These are phyloP conservation scores for Drosophila sp. DNA, from an alignment of 1,140 invertebrate species.

Conservation along the genomic window DNA sequence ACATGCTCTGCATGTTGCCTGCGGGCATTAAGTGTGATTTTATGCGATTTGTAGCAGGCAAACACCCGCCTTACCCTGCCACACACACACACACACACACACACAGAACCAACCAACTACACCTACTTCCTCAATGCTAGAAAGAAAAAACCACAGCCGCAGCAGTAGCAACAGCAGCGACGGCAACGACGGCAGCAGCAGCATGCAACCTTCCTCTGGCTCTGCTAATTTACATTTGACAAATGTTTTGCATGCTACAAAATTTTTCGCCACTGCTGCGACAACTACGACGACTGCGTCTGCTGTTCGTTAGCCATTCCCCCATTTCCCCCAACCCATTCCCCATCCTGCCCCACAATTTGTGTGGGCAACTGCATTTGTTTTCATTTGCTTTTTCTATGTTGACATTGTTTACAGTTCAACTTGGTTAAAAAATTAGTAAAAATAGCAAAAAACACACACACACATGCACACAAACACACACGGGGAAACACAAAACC, in stretches of 20 bases:
- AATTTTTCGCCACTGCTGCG: constrained; percentile 62
- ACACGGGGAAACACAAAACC: constrained; percentile 17
- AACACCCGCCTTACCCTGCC: constrained; percentile 31
- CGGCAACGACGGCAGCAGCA: constrained; percentile 16
- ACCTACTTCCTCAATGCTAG: constrained; percentile 30
- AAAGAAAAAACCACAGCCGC: constrained; percentile 55
- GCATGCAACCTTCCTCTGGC: constrained; percentile 31
- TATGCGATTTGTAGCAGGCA: constrained; percentile 72
- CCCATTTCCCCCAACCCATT: neutral
- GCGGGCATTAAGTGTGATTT: constrained; percentile 80
- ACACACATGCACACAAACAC: constrained; percentile 47
- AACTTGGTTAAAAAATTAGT: constrained; percentile 75
- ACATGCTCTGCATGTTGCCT: constrained; percentile 69
- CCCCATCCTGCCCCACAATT: constrained; percentile 35
- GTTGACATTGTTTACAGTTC: constrained; percentile 78
- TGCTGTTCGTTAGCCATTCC: constrained; percentile 64
- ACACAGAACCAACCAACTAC: neutral
- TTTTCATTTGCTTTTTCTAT: constrained; percentile 71
- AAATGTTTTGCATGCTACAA: constrained; percentile 75
- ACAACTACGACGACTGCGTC: constrained; percentile 41
- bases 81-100: neutral
- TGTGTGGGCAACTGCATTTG: constrained; percentile 72
- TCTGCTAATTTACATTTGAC: constrained; percentile 78
- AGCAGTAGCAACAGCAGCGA: constrained; percentile 1
- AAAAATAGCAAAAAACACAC: constrained; percentile 48